Conservation (phyloP, 1,140 invertebrate genomes). For the Papilio polyxenes region DNA sequence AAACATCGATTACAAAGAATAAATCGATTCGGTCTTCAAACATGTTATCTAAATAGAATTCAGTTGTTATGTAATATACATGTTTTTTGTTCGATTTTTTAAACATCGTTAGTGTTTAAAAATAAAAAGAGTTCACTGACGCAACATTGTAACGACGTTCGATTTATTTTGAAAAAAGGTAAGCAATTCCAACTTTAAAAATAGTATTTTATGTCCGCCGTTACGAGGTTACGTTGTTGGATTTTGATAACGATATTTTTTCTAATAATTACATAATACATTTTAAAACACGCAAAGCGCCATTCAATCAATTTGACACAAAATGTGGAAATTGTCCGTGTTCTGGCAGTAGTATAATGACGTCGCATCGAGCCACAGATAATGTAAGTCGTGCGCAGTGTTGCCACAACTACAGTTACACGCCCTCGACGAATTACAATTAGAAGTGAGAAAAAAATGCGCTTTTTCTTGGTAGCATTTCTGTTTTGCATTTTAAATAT, state of each 20-base stretch:
- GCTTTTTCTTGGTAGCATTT: not conserved
- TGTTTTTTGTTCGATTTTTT: not conserved
- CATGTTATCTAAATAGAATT: too few species aligned
- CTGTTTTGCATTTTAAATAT: not conserved
- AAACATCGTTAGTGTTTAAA: too few species aligned
- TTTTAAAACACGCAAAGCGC: not conserved
- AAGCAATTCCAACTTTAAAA: not conserved
- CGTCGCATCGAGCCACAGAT: constrained; percentile 29
- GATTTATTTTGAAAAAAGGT: not conserved
- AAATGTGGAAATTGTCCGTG: constrained; percentile 29
- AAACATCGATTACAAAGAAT: too few species aligned
- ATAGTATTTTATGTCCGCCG: too few species aligned
- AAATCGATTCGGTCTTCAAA: too few species aligned
- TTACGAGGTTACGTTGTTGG: too few species aligned
- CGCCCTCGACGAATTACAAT: constrained; percentile 29
- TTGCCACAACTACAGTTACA: constrained; percentile 33
- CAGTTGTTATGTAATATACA: too few species aligned
- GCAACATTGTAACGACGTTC: too few species aligned
- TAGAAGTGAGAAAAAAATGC: constrained; percentile 2
- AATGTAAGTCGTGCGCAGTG: constrained; percentile 37
- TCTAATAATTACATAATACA: too few species aligned
- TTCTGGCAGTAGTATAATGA: constrained; percentile 10
- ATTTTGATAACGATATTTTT: too few species aligned
- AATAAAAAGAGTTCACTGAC: too few species aligned
- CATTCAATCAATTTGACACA: not conserved